These are phyloP conservation scores for Sternotherus odoratus DNA, from an alignment of 2,797 vertebrate genomes.

Conservation along the genomic window DNA sequence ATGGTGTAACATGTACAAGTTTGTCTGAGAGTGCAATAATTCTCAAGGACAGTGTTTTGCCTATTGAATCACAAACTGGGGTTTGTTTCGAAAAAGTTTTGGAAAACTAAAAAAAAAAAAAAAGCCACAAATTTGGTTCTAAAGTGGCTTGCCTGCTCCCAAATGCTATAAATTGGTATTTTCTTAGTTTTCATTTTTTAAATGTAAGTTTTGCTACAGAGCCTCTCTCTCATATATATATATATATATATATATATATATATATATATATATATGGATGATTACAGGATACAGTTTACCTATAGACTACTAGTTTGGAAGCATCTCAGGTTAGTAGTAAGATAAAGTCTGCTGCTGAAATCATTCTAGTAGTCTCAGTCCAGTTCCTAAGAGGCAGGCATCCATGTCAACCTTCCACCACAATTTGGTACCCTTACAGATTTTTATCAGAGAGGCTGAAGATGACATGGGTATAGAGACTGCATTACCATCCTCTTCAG, in stretches of 20 bases:
- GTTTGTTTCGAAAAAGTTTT: not conserved
- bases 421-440: not conserved
- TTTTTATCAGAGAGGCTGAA: no score
- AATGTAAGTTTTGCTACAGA: not conserved
- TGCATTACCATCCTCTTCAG: not conserved
- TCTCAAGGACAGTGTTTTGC: fast-evolving
- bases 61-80: fast-evolving
- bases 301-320: not conserved
- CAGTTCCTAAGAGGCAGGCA: not conserved
- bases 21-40: not conserved
- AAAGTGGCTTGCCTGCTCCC: not conserved
- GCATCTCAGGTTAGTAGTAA: not conserved
- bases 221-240: no score
- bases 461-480: not conserved
- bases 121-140: fast-evolving
- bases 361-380: not conserved
- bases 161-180: not conserved
- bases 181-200: not conserved
- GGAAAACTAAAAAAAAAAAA: fast-evolving
- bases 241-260: no score
- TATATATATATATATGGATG: no score
- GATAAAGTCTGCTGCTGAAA: not conserved
- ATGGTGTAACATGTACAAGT: fast-evolving
- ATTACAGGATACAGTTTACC: not conserved
- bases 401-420: not conserved